Conservation (phyloP, 2,888 invertebrate species). For the Enchytraeus crypticus region DNA sequence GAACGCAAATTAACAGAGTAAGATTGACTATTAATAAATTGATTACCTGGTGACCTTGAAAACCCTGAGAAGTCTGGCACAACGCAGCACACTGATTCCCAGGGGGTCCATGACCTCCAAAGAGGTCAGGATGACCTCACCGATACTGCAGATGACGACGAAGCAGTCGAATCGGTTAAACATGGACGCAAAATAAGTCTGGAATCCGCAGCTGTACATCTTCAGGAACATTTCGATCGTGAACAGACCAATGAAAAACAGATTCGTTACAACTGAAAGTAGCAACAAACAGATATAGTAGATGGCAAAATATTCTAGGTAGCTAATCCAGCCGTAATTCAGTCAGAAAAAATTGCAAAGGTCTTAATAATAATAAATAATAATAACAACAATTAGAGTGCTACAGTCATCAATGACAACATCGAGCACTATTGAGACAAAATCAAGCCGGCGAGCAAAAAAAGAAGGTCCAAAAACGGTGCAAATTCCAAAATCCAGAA, state of each 20-base stretch:
- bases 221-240: slow-evolving; percentile 97
- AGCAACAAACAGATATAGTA: too few relatives aligned
- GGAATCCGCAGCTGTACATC: slow-evolving; percentile 95
- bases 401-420: too few relatives aligned
- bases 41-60: slow-evolving; percentile 99
- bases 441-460: too few relatives aligned
- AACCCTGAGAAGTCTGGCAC: slow-evolving; percentile 87
- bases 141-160: slow-evolving; percentile 94
- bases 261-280: slow-evolving; percentile 75
- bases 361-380: too few relatives aligned
- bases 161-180: slow-evolving; percentile 99
- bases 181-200: slow-evolving; percentile 96
- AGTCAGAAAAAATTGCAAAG: too few relatives aligned
- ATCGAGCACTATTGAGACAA: too few relatives aligned
- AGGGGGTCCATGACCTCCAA: slow-evolving; percentile 89
- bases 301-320: too few relatives aligned
- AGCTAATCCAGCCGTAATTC: too few relatives aligned
- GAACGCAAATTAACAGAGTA: slow-evolving; percentile 36
- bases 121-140: slow-evolving; percentile 86
- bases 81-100: slow-evolving; percentile 92
- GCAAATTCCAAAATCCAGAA: too few relatives aligned
- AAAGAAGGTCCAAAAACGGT: too few relatives aligned
- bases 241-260: slow-evolving; percentile 94
- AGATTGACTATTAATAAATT: slow-evolving; percentile 37
- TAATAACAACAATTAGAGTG: too few relatives aligned